These are phyloP conservation scores for Ceratitis capitata DNA, from an alignment of 1,140 invertebrate genomes.

Conservation along the genomic window DNA sequence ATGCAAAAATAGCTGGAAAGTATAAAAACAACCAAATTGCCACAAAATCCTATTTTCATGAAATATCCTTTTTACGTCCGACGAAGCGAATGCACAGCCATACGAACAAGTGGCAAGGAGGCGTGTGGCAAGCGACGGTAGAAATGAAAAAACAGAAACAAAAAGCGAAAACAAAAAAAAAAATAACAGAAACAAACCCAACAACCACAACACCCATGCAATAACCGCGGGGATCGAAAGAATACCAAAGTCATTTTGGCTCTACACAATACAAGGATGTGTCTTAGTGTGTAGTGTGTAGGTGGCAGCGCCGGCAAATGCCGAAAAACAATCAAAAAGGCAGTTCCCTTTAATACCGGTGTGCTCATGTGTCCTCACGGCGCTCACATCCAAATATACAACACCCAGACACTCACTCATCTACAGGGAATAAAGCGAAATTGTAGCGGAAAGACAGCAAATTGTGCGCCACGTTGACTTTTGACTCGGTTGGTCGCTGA, in stretches of 20 bases:
- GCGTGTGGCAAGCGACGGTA: background rate
- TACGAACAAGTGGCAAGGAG: too few relatives aligned
- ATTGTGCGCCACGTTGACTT: slow-evolving; percentile 40
- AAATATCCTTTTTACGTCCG: slow-evolving; percentile 19
- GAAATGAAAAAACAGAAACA: background rate
- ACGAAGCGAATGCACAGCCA: background rate
- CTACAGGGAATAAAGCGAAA: background rate
- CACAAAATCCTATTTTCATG: slow-evolving; percentile 35
- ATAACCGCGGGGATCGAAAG: slow-evolving; percentile 32
- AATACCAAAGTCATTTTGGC: background rate
- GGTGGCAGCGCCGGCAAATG: background rate
- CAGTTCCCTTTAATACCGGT: slow-evolving; percentile 8
- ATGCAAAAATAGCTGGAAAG: slow-evolving; percentile 22
- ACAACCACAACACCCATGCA: slow-evolving; percentile 5
- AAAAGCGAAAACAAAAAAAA: background rate
- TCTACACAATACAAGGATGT: background rate
- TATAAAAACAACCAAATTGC: slow-evolving; percentile 19
- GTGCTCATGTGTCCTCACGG: background rate
- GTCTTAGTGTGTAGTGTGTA: slow-evolving; percentile 3
- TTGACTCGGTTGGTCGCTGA: slow-evolving; percentile 15
- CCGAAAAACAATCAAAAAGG: slow-evolving; percentile 17
- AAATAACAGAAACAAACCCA: background rate
- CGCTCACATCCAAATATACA: background rate
- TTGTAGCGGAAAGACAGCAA: slow-evolving; percentile 27
- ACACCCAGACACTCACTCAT: background rate